Evolutionary conservation across 2,797 vertebrate genomes (phyloP).

Genomic region (Alosa sapidissima): DNA sequence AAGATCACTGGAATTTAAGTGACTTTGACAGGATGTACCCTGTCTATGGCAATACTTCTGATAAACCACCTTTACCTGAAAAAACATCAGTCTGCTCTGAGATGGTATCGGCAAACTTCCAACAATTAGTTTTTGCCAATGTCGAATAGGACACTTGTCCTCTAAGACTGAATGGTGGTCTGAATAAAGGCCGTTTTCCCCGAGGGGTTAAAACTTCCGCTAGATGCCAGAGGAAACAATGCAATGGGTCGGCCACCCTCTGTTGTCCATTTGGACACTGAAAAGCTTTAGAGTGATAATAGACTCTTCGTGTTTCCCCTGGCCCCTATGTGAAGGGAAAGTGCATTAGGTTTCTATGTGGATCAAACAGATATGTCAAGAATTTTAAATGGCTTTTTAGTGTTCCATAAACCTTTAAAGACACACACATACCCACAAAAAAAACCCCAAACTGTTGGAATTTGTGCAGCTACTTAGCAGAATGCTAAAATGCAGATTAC

Average conservation of each 20-base stretch:
- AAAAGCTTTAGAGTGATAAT: not conserved
- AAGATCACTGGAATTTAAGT: slow-evolving; percentile 49
- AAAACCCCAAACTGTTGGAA: not conserved
- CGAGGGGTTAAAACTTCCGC: not conserved
- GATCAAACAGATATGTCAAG: not conserved
- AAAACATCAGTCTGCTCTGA: slow-evolving; percentile 14
- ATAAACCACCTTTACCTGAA: slow-evolving; percentile 47
- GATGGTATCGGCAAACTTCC: slow-evolving; percentile 41
- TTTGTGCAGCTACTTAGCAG: not conserved
- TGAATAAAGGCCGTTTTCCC: not conserved
- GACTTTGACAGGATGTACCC: slow-evolving; percentile 33
- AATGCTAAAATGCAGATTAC: not conserved
- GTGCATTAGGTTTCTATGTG: not conserved
- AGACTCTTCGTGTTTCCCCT: not conserved
- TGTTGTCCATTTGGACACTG: not conserved
- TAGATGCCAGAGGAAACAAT: not conserved
- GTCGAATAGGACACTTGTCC: not conserved
- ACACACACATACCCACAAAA: not conserved
- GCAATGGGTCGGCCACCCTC: not conserved
- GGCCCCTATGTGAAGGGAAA: not conserved
- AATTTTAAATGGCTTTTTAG: not conserved
- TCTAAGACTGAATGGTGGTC: not conserved
- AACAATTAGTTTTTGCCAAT: slow-evolving; percentile 22
- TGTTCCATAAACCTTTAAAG: not conserved
- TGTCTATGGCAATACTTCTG: slow-evolving; percentile 32